Conservation (phyloP, 1,140 invertebrate species). For the Drosophila setifemur region DNA sequence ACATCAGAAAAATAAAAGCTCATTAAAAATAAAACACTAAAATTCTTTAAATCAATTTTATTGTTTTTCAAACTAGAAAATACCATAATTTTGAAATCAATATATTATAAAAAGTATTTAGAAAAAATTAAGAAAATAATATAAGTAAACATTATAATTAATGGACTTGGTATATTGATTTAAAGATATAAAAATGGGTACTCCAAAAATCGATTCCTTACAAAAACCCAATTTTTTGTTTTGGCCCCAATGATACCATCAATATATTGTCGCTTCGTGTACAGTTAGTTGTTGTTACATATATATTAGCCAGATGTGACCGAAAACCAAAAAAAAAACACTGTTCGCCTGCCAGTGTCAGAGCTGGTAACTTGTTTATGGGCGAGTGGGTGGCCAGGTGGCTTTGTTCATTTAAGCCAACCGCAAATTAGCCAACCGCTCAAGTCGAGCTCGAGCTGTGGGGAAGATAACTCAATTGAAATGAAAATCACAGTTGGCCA, state of each 20-base stretch:
- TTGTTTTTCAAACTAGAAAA: too few species aligned
- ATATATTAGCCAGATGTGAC: conserved; percentile 65
- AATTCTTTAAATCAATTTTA: too few species aligned
- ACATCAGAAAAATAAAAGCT: too few species aligned
- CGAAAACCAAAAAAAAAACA: conserved; percentile 48
- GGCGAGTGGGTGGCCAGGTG: conserved; percentile 67
- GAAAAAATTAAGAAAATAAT: too few species aligned
- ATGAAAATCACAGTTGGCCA: conserved; percentile 64
- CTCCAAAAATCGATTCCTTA: background rate
- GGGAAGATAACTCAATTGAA: conserved; percentile 74
- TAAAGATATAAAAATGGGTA: background rate
- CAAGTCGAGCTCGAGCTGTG: conserved; percentile 16
- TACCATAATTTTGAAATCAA: too few species aligned
- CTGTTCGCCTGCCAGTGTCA: background rate
- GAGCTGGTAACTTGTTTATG: conserved; percentile 61
- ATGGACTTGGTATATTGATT: background rate
- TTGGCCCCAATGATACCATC: conserved; percentile 48
- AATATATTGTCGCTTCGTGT: conserved; percentile 78
- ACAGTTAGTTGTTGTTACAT: conserved; percentile 73
- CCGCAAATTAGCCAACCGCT: conserved; percentile 61
- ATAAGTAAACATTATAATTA: background rate
- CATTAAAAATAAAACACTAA: too few species aligned
- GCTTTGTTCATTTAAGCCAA: conserved; percentile 62
- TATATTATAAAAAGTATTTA: too few species aligned
- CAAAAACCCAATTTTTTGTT: background rate